Conservation (phyloP, 1,140 invertebrate species). For the Sogatella furcifera region DNA sequence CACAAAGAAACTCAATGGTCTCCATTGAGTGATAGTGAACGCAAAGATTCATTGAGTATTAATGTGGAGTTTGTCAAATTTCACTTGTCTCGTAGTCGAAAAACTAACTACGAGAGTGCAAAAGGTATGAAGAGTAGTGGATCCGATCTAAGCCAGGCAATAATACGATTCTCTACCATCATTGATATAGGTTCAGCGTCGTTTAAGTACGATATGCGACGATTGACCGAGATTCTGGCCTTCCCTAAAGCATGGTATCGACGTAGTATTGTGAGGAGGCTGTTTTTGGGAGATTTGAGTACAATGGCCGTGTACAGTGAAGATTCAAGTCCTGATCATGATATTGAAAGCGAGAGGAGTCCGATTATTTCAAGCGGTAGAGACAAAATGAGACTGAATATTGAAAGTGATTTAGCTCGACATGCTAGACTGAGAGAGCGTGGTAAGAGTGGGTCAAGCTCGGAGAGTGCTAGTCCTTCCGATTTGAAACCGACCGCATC, state of each 20-base stretch:
- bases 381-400: slow-evolving; percentile 40
- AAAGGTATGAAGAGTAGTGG: slow-evolving; percentile 32
- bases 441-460: slow-evolving; percentile 16
- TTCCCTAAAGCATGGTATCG: slow-evolving; percentile 98
- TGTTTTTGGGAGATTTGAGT: slow-evolving; percentile 82
- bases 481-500: slow-evolving; percentile 37
- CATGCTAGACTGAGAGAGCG: slow-evolving; percentile 10
- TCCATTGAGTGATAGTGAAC: slow-evolving; percentile 73
- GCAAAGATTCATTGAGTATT: slow-evolving; percentile 90
- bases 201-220: slow-evolving; percentile 97
- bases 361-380: slow-evolving; percentile 33
- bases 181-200: slow-evolving; percentile 95
- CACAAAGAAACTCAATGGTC: slow-evolving; percentile 76
- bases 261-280: slow-evolving; percentile 76
- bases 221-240: slow-evolving; percentile 92
- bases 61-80: slow-evolving; percentile 97
- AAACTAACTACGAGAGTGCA: slow-evolving; percentile 55
- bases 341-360: slow-evolving; percentile 30
- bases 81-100: slow-evolving; percentile 79
- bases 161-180: slow-evolving; percentile 86
- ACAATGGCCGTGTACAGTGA: slow-evolving; percentile 18
- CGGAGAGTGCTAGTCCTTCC: slow-evolving; percentile 37
- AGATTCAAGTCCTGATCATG: slow-evolving; percentile 18
- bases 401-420: slow-evolving; percentile 37
- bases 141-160: slow-evolving; percentile 55